Conservation (phyloP, 2,113 vertebrate species). For the Rana temporaria region DNA sequence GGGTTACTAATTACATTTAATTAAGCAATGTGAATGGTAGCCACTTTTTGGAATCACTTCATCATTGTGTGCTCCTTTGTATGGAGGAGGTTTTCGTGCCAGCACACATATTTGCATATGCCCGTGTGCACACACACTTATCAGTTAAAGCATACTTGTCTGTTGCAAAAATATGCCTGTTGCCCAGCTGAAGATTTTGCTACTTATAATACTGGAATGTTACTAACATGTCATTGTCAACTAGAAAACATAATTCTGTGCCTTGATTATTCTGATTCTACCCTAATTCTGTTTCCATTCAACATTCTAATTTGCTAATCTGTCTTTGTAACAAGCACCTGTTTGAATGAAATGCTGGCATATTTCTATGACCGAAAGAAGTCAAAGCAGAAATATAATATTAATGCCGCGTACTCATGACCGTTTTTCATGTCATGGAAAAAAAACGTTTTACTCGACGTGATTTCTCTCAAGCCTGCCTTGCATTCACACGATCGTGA, state of each 20-base stretch:
- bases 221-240: slow-evolving; percentile 16
- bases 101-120: background rate
- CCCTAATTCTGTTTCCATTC: slow-evolving; percentile 5
- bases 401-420: no score
- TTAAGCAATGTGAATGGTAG: no score
- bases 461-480: no score
- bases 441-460: no score
- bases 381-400: no score
- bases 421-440: no score
- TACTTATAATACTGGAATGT: background rate
- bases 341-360: background rate
- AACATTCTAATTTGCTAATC: background rate
- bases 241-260: background rate
- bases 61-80: no score
- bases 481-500: no score
- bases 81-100: no score
- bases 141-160: background rate
- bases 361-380: no score
- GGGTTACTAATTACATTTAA: no score
- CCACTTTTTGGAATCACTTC: no score
- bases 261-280: background rate
- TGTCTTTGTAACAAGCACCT: background rate
- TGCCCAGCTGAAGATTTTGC: background rate
- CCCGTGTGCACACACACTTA: background rate
- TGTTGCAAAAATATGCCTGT: background rate